Base-by-base conservation (phyloP, 1,140 invertebrate genomes). In the Leptinotarsa undecemlineata region DNA sequence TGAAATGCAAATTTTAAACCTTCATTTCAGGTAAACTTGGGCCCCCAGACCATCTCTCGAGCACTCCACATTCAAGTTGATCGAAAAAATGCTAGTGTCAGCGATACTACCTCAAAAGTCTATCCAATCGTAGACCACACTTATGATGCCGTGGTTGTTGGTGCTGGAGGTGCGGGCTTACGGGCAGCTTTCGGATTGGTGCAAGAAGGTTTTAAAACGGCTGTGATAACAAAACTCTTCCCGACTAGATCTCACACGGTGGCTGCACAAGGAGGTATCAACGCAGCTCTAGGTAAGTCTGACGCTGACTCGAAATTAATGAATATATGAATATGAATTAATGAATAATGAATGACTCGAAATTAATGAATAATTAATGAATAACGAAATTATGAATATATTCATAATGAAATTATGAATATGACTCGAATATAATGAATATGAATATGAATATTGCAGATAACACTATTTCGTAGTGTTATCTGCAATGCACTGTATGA, bases 211-310 rank as follows among this genome's bases (percentile, higher is more conserved):
- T 96, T 96, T 81, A 94, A 93, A 79, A 96, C 95, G 15, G 96
- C 96, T 60, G 94, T 96, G n/a, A 89, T 98, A 68, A 96, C 95
- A 4, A 98, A 98, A 86, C 83, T 98, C 5, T 98, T 98, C 84
- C 96, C 96, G 0, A 98, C 93, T 3, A 86, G 94, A 73, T 96
- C 94, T 14, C 96, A 98, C 84, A 98, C 96, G 2, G 95, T 98
- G 14, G 96, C 96, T 69, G 96, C 96, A 23, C 96, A 98, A 86
- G 94, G 96, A 66, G 96, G 96, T 68, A 95, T 97, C 71, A 97
- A 97, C 88, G 95, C 95, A 15, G 94, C 95, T 0, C 82, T 90
- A 60, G 86, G 84, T 84, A 73, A 76, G 78, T 78, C 33, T 42
- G 14, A 47, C 19, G 26, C 1, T 66, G 8, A 42, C 33, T 42